Conservation (phyloP, 1,140 invertebrate species). For the Drosophila persimilis region DNA sequence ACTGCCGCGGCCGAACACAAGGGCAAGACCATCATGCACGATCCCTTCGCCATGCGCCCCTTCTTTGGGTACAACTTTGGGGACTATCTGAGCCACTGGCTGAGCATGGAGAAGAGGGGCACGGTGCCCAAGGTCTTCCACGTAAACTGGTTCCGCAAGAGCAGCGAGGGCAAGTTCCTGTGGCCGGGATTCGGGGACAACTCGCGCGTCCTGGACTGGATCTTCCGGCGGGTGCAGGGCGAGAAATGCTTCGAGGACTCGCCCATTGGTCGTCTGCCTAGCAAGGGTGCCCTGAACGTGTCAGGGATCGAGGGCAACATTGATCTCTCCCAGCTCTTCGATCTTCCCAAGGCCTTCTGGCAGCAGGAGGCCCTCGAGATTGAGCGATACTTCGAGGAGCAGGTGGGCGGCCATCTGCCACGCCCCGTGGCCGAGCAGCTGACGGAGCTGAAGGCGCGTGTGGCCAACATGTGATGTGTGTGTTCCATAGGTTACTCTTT, state of each 20-base stretch:
- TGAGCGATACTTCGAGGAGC: constrained; percentile 94
- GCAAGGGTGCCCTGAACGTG: constrained; percentile 86
- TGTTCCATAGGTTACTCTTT: constrained; percentile 66
- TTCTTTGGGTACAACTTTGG: constrained; percentile 99
- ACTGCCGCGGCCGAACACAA: constrained; percentile 97
- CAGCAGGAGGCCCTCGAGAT: constrained; percentile 92
- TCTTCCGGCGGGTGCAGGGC: constrained; percentile 89
- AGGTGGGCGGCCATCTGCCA: constrained; percentile 95
- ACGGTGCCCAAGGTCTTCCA: constrained; percentile 93
- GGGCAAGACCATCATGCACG: constrained; percentile 95
- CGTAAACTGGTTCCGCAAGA: constrained; percentile 96
- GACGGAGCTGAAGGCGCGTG: constrained; percentile 87
- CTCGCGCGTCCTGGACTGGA: constrained; percentile 94
- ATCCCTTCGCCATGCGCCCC: constrained; percentile 97
- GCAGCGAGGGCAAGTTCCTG: constrained; percentile 89
- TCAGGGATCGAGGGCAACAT: constrained; percentile 87
- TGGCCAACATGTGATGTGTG: constrained; percentile 83
- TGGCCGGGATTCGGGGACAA: constrained; percentile 98
- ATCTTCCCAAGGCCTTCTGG: constrained; percentile 96
- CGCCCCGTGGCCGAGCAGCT: constrained; percentile 89
- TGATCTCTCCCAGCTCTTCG: constrained; percentile 90
- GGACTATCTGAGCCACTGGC: constrained; percentile 94
- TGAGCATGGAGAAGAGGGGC: constrained; percentile 87
- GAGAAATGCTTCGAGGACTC: constrained; percentile 88
- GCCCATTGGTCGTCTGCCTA: constrained; percentile 90